phyloP scores from a whole-genome alignment of 2,888 invertebrate species.

The Tetranychus truncatus region DNA sequence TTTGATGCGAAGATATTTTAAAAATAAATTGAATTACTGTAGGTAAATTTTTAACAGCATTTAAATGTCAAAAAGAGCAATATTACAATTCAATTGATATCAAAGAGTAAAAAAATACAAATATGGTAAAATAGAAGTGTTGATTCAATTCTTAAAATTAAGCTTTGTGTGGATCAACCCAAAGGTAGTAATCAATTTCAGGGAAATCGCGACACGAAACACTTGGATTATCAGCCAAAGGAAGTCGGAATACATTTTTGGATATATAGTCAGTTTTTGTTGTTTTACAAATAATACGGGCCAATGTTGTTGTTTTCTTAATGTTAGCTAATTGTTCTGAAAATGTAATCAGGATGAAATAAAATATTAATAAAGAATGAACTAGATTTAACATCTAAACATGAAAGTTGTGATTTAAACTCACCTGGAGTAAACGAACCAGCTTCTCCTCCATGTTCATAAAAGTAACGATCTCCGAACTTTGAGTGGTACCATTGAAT shows the following conservation, averaged over 20 bases:
- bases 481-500: conserved; percentile 46
- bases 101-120: background rate
- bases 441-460: conserved; percentile 15
- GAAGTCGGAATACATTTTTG: background rate
- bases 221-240: background rate
- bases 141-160: background rate
- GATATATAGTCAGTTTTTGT: background rate
- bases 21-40: no score
- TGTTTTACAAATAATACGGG: conserved; percentile 20
- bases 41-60: no score
- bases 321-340: conserved; percentile 20
- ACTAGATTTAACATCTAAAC: background rate
- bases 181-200: conserved; percentile 12
- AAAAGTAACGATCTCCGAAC: conserved; percentile 13
- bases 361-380: background rate
- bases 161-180: background rate
- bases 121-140: background rate
- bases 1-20: no score
- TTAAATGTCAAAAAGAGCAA: no score
- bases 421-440: conserved; percentile 14
- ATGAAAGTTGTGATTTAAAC: background rate
- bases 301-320: conserved; percentile 14
- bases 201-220: background rate
- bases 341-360: background rate
- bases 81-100: background rate